phyloP scores from a whole-genome alignment of 1,140 invertebrate species.

The Luehdorfia chinensis region DNA sequence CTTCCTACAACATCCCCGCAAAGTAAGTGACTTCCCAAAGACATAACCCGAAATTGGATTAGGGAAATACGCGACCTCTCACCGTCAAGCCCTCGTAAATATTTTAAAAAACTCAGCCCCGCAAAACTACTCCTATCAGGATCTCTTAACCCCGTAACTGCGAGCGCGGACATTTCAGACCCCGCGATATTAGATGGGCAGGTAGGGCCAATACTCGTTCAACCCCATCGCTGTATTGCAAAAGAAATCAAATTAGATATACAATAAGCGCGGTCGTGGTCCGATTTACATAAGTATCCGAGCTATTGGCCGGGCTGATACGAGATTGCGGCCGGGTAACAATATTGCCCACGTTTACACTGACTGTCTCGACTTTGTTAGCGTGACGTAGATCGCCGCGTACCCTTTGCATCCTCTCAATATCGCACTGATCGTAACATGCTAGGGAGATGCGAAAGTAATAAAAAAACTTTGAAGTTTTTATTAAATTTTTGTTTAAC shows the following conservation, averaged over 20 bases:
- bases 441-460: neutral
- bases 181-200: slow-evolving; percentile 55
- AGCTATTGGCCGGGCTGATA: slow-evolving; percentile 66
- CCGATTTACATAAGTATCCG: slow-evolving; percentile 72
- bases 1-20: slow-evolving; percentile 44
- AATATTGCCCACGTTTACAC: slow-evolving; percentile 61
- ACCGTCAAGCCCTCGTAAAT: slow-evolving; percentile 63
- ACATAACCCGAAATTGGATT: slow-evolving; percentile 75
- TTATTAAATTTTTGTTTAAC: slow-evolving; percentile 3
- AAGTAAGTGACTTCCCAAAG: slow-evolving; percentile 69
- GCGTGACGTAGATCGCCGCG: slow-evolving; percentile 36
- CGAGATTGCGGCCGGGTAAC: slow-evolving; percentile 66
- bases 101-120: slow-evolving; percentile 63
- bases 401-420: neutral
- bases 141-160: slow-evolving; percentile 58
- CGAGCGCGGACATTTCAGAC: slow-evolving; percentile 33
- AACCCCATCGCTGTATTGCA: slow-evolving; percentile 67
- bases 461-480: too few species aligned
- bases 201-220: slow-evolving; percentile 62
- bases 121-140: slow-evolving; percentile 52
- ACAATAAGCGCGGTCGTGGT: slow-evolving; percentile 69
- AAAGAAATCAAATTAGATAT: slow-evolving; percentile 75
- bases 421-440: slow-evolving; percentile 13
- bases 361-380: slow-evolving; percentile 47
- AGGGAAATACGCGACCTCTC: slow-evolving; percentile 54